Evolutionary conservation across 2,113 vertebrate genomes (phyloP), one percentile per base, ranked within the genome.

Genomic region (Oreochromis niloticus): DNA sequence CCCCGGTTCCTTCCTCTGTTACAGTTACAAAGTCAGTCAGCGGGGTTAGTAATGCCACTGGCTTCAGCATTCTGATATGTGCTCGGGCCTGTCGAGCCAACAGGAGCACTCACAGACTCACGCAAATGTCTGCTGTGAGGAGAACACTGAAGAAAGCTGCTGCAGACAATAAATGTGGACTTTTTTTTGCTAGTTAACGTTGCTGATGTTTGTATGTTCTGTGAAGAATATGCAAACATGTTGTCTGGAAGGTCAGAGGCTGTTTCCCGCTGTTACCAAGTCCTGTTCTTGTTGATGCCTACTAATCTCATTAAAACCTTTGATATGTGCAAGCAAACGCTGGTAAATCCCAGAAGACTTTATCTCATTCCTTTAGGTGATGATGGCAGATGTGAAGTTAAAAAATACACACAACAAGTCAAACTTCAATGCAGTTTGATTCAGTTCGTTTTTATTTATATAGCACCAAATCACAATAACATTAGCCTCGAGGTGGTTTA

Each of bases 41-140:
- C 43, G n/a, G 81, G 68, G 50, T 50, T 88, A 84, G 87, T 50
- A 61, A 22, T 16, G 82, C 81, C 85, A 16, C 85, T 83, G 88
- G 91, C 83, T 81, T 86, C 87, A 52, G 91, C 92, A 84, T 92
- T 89, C 92, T 93, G 84, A 91, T 88, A 95, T 95, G 61, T 81
- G 93, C 94, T 92, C 43, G 19, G 94, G 93, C 95, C 94, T 95
- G 94, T 94, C 82, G 34, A 85, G 61, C 85, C 85, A 81, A 43
- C 48, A 4, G 57, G 80, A 19, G 27, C 6, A 24, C 80, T 56
- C 39, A 36, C 39, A 90, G 63, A 52, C 86, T 80, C 9, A 7
- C 32, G 27, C 50, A 39, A 82, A 59, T 63, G 81, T 55, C 81
- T 80, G 63, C 50, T 85, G 59, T 54, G 39, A 80, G 39, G 12